phyloP scores from a whole-genome alignment of 2,113 vertebrate genomes.

The Pantherophis guttatus region DNA sequence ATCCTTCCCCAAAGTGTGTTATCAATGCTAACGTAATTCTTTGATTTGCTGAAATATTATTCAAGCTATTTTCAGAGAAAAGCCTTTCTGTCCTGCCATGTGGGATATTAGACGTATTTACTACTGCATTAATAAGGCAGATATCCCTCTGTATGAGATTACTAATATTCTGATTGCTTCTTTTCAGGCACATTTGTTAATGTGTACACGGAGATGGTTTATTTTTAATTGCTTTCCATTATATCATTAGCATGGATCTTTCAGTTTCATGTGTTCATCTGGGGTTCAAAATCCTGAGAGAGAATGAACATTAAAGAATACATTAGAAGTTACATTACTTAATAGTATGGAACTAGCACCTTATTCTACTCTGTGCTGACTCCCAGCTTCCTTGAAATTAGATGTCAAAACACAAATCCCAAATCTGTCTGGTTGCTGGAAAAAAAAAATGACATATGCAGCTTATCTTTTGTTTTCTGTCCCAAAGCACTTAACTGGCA shows the following conservation, averaged over 20 bases:
- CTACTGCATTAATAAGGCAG: background rate
- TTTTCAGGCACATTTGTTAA: background rate
- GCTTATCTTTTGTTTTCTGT: background rate
- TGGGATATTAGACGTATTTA: background rate
- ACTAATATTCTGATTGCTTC: background rate
- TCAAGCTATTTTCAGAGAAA: background rate
- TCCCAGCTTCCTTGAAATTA: background rate
- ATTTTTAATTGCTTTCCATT: background rate
- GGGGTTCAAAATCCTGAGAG: background rate
- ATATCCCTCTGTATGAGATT: background rate
- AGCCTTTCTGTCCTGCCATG: background rate
- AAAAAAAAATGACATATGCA: background rate
- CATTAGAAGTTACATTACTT: background rate
- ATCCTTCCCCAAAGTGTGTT: background rate
- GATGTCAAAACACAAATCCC: background rate
- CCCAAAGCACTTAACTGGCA: background rate
- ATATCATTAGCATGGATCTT: background rate
- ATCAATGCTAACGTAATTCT: background rate
- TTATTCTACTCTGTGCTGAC: background rate
- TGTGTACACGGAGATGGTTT: background rate
- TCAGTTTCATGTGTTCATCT: background rate
- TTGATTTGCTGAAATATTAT: background rate
- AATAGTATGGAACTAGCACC: background rate
- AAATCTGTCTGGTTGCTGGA: background rate
- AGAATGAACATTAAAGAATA: background rate